phyloP scores from a whole-genome alignment of 2,797 vertebrate genomes.

The Varecia variegata region DNA sequence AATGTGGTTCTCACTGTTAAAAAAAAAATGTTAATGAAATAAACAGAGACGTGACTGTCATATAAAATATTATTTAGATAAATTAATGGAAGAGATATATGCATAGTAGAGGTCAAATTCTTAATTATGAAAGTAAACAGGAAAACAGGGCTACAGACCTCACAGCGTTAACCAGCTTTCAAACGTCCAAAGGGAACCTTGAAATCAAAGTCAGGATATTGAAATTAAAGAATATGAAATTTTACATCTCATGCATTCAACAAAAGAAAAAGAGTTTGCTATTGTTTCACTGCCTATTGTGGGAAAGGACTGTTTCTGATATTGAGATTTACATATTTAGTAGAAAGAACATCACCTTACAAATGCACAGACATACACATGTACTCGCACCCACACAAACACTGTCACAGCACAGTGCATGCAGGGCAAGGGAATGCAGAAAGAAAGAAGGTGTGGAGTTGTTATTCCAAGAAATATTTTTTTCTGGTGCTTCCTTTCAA shows the following conservation, averaged over 20 bases:
- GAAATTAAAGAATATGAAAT: not conserved
- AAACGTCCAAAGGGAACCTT: not conserved
- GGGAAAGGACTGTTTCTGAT: not conserved
- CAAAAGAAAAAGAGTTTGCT: not conserved
- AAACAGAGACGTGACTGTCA: not conserved
- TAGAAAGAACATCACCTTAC: not conserved
- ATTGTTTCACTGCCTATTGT: not conserved
- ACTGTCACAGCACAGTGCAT: not conserved
- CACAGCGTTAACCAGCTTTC: not conserved
- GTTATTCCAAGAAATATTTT: not conserved
- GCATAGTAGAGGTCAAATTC: not conserved
- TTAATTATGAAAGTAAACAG: not conserved
- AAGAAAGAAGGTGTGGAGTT: not conserved
- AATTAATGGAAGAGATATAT: not conserved
- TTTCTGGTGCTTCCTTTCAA: not conserved
- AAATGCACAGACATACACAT: not conserved
- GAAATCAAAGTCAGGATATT: not conserved
- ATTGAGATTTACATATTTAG: not conserved
- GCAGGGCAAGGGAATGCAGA: not conserved
- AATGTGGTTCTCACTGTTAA: not conserved
- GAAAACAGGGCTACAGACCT: not conserved
- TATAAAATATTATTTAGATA: not conserved
- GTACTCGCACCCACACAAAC: not conserved
- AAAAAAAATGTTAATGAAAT: not conserved
- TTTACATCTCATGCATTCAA: not conserved